Percentiles rank a stretch among this genome's conserved stretches.
Evolutionary conservation across 2,888 invertebrate species (phyloP).

Genomic region (Scaptomyza cyrtandrae): DNA sequence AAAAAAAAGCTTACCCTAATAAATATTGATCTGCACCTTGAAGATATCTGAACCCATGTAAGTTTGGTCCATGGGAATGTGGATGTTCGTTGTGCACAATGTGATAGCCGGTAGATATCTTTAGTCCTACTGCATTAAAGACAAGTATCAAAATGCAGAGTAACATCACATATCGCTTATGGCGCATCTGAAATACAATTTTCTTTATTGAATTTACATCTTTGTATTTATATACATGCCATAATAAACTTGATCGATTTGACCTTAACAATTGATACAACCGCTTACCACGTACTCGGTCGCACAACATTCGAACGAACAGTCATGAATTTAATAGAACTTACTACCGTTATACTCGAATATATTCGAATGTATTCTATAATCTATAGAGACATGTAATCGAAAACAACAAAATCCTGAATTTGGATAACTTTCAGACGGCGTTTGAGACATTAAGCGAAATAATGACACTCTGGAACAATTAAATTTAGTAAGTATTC

Average conservation of each 20-base stretch:
- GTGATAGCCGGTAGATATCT: constrained; percentile 77
- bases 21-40: constrained; percentile 53
- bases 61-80: constrained; percentile 25
- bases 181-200: constrained; percentile 43
- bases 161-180: constrained; percentile 33
- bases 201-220: not conserved
- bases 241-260: not conserved
- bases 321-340: too few relatives aligned
- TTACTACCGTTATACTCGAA: too few relatives aligned
- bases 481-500: too few relatives aligned
- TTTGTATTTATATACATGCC: not conserved
- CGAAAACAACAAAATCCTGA: too few relatives aligned
- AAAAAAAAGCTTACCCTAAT: constrained; percentile 42
- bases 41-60: constrained; percentile 62
- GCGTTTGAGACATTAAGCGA: too few relatives aligned
- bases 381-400: too few relatives aligned
- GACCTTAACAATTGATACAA: not conserved
- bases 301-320: too few relatives aligned
- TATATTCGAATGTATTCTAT: too few relatives aligned
- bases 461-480: too few relatives aligned
- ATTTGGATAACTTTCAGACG: too few relatives aligned
- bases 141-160: constrained; percentile 49
- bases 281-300: too few relatives aligned
- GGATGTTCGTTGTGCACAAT: constrained; percentile 75
- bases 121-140: constrained; percentile 37